Conservation (phyloP, 2,797 vertebrate genomes). For the Acanthurus leucopareius region DNA sequence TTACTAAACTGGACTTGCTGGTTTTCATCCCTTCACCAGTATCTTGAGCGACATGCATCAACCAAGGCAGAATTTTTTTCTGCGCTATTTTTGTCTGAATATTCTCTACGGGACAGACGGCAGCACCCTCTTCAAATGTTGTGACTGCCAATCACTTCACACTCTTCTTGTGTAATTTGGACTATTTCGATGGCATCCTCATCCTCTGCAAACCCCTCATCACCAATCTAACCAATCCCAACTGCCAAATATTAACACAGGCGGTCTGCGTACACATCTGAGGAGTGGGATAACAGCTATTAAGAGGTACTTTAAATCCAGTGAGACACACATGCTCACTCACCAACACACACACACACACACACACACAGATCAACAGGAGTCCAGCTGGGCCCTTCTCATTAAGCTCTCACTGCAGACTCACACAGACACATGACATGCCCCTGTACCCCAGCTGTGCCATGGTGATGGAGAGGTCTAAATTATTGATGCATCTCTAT, state of each 20-base stretch:
- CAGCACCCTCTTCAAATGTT: not conserved
- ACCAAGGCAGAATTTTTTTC: not conserved
- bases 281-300: constrained; percentile 30
- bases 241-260: constrained; percentile 30
- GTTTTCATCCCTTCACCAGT: not conserved
- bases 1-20: not conserved
- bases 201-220: constrained; percentile 40
- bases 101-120: not conserved
- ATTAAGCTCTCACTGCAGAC: constrained; percentile 56
- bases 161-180: constrained; percentile 22
- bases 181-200: constrained; percentile 16
- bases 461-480: constrained; percentile 73
- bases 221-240: constrained; percentile 16
- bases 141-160: constrained; percentile 30
- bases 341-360: constrained; percentile 8
- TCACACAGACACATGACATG: constrained; percentile 41
- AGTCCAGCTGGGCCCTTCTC: constrained; percentile 69
- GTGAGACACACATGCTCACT: not conserved
- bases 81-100: not conserved
- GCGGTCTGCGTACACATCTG: constrained; percentile 21
- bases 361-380: constrained; percentile 36
- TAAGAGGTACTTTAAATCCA: constrained; percentile 37
- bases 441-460: constrained; percentile 63
- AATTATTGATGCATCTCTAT: constrained; percentile 82
- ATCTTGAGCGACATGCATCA: not conserved